These are phyloP conservation scores for Ficedula albicollis DNA, from an alignment of 2,797 vertebrate genomes.

Conservation along the genomic window DNA sequence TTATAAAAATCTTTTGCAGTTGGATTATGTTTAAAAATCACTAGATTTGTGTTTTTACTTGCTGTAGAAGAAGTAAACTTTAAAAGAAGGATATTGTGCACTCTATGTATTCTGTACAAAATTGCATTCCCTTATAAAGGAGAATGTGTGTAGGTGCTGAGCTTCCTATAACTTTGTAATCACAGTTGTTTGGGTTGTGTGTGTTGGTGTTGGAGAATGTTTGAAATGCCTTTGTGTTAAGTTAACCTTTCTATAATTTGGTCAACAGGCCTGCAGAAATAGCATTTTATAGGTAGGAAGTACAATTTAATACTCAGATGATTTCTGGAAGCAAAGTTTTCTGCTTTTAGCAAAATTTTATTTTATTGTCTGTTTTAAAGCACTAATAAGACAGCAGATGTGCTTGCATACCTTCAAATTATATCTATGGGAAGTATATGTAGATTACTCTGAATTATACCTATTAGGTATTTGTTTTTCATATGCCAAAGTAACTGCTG, in stretches of 20 bases:
- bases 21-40: not conserved
- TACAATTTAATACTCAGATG: not conserved
- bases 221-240: not conserved
- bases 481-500: not conserved
- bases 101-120: not conserved
- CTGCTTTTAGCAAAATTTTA: not conserved
- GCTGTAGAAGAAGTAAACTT: not conserved
- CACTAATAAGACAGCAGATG: not conserved
- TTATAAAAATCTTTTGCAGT: not conserved
- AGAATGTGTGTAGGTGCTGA: not conserved
- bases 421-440: not conserved
- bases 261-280: not conserved
- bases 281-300: not conserved
- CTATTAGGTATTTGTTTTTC: not conserved
- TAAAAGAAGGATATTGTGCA: not conserved
- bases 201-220: slow-evolving; percentile 19
- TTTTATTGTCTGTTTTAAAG: not conserved
- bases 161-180: not conserved
- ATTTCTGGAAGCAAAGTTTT: not conserved
- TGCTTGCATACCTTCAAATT: not conserved
- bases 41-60: not conserved
- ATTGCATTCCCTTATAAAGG: not conserved
- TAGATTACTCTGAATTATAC: not conserved
- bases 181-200: not conserved
- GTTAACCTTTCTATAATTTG: not conserved